A percentile compares a stretch with the other conserved stretches of the same genome.
These are phyloP conservation scores for Thecocarcelia acutangulata DNA, from an alignment of 2,888 invertebrate genomes.

Conservation along the genomic window DNA sequence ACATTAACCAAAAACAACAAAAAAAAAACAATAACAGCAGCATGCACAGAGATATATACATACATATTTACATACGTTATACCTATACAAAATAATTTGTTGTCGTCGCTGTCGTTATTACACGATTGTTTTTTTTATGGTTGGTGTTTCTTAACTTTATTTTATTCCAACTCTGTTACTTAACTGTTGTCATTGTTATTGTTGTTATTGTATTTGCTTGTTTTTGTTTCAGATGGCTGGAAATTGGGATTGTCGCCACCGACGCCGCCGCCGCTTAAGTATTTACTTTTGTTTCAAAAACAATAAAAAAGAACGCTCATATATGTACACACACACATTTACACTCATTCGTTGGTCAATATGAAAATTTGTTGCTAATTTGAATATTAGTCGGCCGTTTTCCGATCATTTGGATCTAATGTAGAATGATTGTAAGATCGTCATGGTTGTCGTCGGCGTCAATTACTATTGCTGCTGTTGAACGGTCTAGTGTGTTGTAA, in stretches of 20 bases:
- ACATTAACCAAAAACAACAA: conserved; percentile 44
- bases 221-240: conserved; percentile 55
- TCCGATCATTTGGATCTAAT: conserved; percentile 32
- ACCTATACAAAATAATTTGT: conserved; percentile 65
- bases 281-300: conserved; percentile 55
- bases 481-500: conserved; percentile 33
- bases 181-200: conserved; percentile 38
- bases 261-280: conserved; percentile 55
- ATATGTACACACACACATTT: conserved; percentile 12
- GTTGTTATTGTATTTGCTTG: conserved; percentile 31
- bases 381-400: conserved; percentile 53
- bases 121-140: conserved; percentile 58
- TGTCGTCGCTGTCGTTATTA: conserved; percentile 68
- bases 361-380: conserved; percentile 62
- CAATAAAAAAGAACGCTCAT: neutral
- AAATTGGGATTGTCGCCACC: conserved; percentile 67
- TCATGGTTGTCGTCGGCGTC: conserved; percentile 47
- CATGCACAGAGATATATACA: conserved; percentile 45
- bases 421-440: conserved; percentile 50
- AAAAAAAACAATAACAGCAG: conserved; percentile 26
- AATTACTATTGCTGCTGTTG: conserved; percentile 51
- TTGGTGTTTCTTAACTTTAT: conserved; percentile 37
- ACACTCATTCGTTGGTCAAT: conserved; percentile 47
- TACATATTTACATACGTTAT: conserved; percentile 57
- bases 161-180: conserved; percentile 29